Evolutionary conservation across 2,113 vertebrate species (phyloP), one percentile per base, ranked within the genome.

Genomic region (Empidonax alnorum): DNA sequence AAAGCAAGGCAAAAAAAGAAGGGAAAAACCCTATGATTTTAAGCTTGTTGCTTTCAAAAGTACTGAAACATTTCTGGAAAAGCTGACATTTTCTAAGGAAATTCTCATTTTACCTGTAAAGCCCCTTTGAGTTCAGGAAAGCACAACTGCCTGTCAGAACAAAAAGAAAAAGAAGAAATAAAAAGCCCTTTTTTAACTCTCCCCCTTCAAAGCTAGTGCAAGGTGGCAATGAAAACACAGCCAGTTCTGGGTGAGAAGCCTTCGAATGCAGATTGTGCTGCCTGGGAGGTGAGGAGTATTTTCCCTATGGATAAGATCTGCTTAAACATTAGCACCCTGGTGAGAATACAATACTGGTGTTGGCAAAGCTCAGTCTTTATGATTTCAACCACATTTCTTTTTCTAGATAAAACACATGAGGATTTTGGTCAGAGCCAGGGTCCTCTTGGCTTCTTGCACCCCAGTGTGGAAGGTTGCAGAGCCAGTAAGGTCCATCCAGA

Each of bases 51-150:
- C 77, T 93, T 91, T 89, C 80, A 87, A 65, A 92, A 87, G 56
- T 59, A 49, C n/a, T 90, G 39, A 73, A 94, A 86, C 2, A 30
- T 68, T 80, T 92, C 52, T n/a, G 71, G 27, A 9, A 52, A 73
- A 80, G 33, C 9, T 90, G 82, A 86, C 72, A 71, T 86, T 92
- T 96, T 74, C 79, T 67, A 42, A 74, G 56, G 76, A 83, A 96
- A 74, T 59, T 90, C 16, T 90, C 46, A 11, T 74, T 88, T 93
- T 63, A 86, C 82, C 68, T 91, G 68, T 76, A 93, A 95, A 67
- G 5, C 6, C 84, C 30, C 44, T 90, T 49, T 2, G 5, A 84
- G 62, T 59, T 77, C 66, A 88, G 39, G 42, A 88, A 87, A 62
- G 37, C 50, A 68, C 41, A 80, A 49, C 25, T 63, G n/a, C 59